These are phyloP conservation scores for Melopsittacus undulatus DNA, from an alignment of 2,797 vertebrate species.

Conservation along the genomic window DNA sequence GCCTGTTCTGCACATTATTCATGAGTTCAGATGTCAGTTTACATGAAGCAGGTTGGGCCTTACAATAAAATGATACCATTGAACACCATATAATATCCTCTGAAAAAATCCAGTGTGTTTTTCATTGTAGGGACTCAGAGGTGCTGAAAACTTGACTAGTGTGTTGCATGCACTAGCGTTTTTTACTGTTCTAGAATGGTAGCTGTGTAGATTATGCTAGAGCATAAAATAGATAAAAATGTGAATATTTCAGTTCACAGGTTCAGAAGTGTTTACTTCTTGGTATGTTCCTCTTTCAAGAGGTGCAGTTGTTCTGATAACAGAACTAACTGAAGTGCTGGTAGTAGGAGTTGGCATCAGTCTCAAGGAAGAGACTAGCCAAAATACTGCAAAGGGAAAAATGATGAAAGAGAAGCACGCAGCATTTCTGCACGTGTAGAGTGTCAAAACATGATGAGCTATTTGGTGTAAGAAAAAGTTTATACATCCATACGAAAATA, in stretches of 20 bases:
- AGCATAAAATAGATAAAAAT: background rate
- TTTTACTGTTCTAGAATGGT: background rate
- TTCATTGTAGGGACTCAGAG: fast-evolving
- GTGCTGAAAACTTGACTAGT: background rate
- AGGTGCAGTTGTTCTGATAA: background rate
- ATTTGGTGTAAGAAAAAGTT: background rate
- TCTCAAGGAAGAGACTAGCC: background rate
- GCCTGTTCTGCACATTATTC: background rate
- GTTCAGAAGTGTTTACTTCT: background rate
- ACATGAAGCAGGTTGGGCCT: background rate
- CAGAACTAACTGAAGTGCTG: background rate
- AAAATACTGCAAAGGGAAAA: background rate
- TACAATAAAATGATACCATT: background rate
- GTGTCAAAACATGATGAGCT: background rate
- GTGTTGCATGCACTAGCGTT: background rate
- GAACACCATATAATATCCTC: background rate
- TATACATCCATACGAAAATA: background rate
- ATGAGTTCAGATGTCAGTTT: background rate
- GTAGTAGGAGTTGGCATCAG: background rate
- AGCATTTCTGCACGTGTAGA: background rate
- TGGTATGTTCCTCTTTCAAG: background rate
- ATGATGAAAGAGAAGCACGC: background rate
- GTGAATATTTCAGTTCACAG: background rate
- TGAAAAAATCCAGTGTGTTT: background rate
- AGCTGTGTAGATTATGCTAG: background rate